These are phyloP conservation scores for Drosophila sturtevanti DNA, from an alignment of 1,140 invertebrate genomes.

Conservation along the genomic window DNA sequence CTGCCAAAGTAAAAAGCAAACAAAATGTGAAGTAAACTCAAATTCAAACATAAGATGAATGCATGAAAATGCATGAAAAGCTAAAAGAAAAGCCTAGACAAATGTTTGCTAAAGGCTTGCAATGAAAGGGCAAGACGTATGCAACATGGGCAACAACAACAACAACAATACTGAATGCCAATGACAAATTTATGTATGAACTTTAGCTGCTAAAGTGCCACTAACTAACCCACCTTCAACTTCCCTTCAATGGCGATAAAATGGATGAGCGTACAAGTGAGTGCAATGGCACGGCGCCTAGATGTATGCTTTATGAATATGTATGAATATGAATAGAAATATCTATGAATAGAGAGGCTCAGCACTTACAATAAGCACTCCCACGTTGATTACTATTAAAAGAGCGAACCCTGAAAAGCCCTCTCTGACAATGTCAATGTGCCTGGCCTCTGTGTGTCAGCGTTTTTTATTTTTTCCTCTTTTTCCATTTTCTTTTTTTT, in stretches of 20 bases:
- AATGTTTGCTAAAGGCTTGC: slow-evolving; percentile 41
- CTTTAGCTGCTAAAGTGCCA: slow-evolving; percentile 76
- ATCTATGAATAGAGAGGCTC: slow-evolving; percentile 66
- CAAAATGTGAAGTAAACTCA: slow-evolving; percentile 38
- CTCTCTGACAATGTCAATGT: slow-evolving; percentile 74
- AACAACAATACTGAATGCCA: slow-evolving; percentile 64
- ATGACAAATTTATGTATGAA: slow-evolving; percentile 80
- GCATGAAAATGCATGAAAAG: slow-evolving; percentile 42
- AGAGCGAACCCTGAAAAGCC: slow-evolving; percentile 43
- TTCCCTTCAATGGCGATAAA: slow-evolving; percentile 3
- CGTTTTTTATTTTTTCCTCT: neutral
- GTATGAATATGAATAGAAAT: slow-evolving; percentile 42
- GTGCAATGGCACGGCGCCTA: slow-evolving; percentile 72
- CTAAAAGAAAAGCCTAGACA: slow-evolving; percentile 44
- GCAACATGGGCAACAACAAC: neutral
- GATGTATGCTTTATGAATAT: slow-evolving; percentile 62
- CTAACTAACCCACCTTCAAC: slow-evolving; percentile 63
- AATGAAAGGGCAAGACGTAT: slow-evolving; percentile 9
- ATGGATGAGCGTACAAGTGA: slow-evolving; percentile 29
- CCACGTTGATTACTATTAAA: slow-evolving; percentile 77
- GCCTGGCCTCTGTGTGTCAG: slow-evolving; percentile 56
- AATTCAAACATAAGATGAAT: slow-evolving; percentile 43
- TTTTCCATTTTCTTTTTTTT: neutral
- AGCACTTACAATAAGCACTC: slow-evolving; percentile 71
- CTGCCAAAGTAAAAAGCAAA: slow-evolving; percentile 2